phyloP scores from a whole-genome alignment of 2,797 vertebrate species.

The Notolabrus celidotus region DNA sequence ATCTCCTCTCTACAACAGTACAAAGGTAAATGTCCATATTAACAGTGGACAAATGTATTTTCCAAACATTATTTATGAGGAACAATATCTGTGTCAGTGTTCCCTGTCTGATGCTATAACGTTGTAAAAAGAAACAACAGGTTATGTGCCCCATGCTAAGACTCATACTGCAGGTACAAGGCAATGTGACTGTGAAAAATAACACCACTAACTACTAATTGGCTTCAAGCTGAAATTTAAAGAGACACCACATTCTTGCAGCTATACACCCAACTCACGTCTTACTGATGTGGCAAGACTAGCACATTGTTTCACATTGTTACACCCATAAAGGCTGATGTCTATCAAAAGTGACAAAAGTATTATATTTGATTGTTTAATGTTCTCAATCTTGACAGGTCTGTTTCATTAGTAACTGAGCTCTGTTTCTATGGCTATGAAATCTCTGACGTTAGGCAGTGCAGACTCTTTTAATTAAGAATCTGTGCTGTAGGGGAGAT shows the following conservation, averaged over 20 bases:
- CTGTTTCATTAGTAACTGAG: conserved; percentile 8
- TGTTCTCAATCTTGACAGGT: neutral
- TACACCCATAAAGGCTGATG: neutral
- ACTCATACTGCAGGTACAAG: conserved; percentile 13
- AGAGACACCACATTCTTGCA: neutral
- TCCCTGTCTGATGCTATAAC: conserved; percentile 6
- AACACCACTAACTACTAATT: too few species aligned
- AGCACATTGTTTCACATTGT: neutral
- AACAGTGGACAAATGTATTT: conserved; percentile 19
- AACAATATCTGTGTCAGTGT: conserved; percentile 10
- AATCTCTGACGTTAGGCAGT: conserved; percentile 21
- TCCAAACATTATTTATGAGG: conserved; percentile 6
- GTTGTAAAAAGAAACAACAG: conserved; percentile 4
- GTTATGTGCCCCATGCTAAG: conserved; percentile 12
- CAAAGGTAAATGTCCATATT: conserved; percentile 22
- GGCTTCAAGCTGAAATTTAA: neutral
- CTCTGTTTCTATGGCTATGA: conserved; percentile 22
- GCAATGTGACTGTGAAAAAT: conserved; percentile 1
- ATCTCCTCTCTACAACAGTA: conserved; percentile 23
- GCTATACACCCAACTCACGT: neutral
- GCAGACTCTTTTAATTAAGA: conserved; percentile 31
- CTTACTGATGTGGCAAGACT: neutral
- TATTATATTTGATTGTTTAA: neutral
- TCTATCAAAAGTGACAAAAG: conserved; percentile 4
- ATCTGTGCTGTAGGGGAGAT: conserved; percentile 39